Evolutionary conservation across 2,888 invertebrate species (phyloP).

Genomic region (Proisotoma minuta): DNA sequence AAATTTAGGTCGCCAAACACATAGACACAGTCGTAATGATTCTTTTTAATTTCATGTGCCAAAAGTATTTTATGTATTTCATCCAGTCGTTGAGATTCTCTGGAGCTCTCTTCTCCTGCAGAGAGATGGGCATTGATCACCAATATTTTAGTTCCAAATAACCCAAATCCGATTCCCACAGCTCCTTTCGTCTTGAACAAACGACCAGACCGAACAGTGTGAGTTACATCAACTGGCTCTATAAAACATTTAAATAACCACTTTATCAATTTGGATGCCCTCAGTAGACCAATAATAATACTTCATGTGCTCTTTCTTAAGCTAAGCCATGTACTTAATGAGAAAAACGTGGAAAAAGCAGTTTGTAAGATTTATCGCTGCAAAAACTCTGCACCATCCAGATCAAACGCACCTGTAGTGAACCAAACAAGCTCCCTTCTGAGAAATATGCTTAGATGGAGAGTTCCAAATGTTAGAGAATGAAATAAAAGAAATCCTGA

Average conservation of each 20-base stretch:
- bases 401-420: slow-evolving; percentile 53
- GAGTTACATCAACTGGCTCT: slow-evolving; percentile 77
- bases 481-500: slow-evolving; percentile 87
- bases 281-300: background rate
- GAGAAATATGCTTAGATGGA: slow-evolving; percentile 82
- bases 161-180: slow-evolving; percentile 81
- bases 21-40: slow-evolving; percentile 7
- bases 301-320: background rate
- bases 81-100: slow-evolving; percentile 40
- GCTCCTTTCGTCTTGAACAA: slow-evolving; percentile 85
- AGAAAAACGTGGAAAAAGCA: background rate
- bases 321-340: too few species aligned
- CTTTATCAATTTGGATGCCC: background rate
- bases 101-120: slow-evolving; percentile 53
- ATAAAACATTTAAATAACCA: slow-evolving; percentile 33
- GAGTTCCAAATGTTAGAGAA: slow-evolving; percentile 77
- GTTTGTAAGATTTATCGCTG: background rate
- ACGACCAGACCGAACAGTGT: slow-evolving; percentile 84
- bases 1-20: slow-evolving; percentile 85
- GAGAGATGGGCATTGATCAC: slow-evolving; percentile 94
- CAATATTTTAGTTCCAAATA: slow-evolving; percentile 92
- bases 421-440: slow-evolving; percentile 93
- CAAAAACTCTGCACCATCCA: too few species aligned
- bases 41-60: slow-evolving; percentile 17
- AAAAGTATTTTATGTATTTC: slow-evolving; percentile 40